These are phyloP conservation scores for Athalia cordata DNA, from an alignment of 2,888 invertebrate species.

Conservation along the genomic window DNA sequence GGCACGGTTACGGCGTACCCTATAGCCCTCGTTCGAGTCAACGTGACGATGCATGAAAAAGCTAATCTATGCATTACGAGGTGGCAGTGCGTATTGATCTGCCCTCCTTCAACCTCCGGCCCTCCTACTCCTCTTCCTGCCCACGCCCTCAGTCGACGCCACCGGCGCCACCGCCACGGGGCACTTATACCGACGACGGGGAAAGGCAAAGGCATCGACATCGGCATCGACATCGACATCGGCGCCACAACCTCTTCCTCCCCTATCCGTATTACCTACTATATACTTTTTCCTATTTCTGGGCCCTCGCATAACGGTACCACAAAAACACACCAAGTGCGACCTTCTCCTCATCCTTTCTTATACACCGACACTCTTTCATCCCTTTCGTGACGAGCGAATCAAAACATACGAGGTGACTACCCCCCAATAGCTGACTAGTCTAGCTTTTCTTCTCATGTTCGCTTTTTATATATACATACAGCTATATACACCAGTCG, in stretches of 20 bases:
- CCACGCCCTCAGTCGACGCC: slow-evolving; percentile 40
- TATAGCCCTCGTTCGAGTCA: slow-evolving; percentile 16
- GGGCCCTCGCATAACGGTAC: not conserved
- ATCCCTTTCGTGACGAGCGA: not conserved
- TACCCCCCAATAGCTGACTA: too few species aligned
- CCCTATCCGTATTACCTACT: too few species aligned
- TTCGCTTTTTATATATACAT: too few species aligned
- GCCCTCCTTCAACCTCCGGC: slow-evolving; percentile 60
- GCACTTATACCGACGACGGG: slow-evolving; percentile 4
- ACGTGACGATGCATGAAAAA: slow-evolving; percentile 60
- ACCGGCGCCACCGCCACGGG: slow-evolving; percentile 43
- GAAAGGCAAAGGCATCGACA: slow-evolving; percentile 1
- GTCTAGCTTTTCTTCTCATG: too few species aligned
- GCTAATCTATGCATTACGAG: slow-evolving; percentile 66
- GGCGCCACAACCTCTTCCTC: slow-evolving; percentile 25
- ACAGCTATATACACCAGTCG: too few species aligned
- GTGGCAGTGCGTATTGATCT: slow-evolving; percentile 67
- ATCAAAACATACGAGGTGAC: not conserved
- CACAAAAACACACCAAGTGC: not conserved
- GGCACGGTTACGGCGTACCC: not conserved
- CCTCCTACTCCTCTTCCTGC: slow-evolving; percentile 48
- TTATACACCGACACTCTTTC: not conserved
- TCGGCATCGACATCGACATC: slow-evolving; percentile 4
- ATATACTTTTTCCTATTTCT: not conserved
- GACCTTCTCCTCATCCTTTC: not conserved